Conservation (phyloP, 2,888 invertebrate species). For the Rotaria macrura region DNA sequence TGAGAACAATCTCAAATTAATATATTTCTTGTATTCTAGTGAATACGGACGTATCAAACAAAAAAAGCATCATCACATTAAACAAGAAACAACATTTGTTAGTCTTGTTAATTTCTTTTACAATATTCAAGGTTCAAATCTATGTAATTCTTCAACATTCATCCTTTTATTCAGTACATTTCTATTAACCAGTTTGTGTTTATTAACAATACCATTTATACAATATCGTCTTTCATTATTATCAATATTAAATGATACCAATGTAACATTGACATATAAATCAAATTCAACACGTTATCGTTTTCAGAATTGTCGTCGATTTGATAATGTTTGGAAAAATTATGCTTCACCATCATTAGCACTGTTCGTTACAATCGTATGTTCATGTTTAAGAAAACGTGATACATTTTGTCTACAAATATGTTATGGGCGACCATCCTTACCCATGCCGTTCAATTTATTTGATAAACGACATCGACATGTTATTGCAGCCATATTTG, state of each 20-base stretch:
- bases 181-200: not conserved
- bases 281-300: not conserved
- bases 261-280: not conserved
- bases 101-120: not conserved
- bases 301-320: not conserved
- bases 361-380: not conserved
- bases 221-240: not conserved
- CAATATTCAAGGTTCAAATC: not conserved
- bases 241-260: not conserved
- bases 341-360: slow-evolving; percentile 3
- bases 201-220: not conserved
- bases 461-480: slow-evolving; percentile 21
- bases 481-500: slow-evolving; percentile 3
- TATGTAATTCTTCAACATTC: not conserved
- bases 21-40: not conserved
- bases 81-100: not conserved
- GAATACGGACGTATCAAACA: not conserved
- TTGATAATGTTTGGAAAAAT: slow-evolving; percentile 7
- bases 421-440: not conserved
- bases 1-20: too few species aligned
- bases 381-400: slow-evolving; percentile 8
- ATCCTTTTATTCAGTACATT: not conserved
- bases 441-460: slow-evolving; percentile 11
- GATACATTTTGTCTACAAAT: slow-evolving; percentile 1
- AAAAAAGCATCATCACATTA: not conserved